A percentile compares a stretch with the other conserved stretches of the same genome.
Evolutionary conservation across 1,140 invertebrate species (phyloP).

Genomic region (Conus betulinus): DNA sequence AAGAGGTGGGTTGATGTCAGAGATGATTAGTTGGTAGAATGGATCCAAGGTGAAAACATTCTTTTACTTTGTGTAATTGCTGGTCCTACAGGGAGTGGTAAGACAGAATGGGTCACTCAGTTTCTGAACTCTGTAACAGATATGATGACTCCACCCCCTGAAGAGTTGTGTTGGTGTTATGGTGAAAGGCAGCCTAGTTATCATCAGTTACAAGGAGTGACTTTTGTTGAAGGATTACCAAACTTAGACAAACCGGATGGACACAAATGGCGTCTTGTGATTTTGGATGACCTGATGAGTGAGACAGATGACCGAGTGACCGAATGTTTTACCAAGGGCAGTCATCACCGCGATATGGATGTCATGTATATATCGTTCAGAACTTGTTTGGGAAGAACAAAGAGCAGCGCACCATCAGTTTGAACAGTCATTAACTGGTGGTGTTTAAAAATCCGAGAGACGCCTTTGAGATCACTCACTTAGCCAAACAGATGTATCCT

Average conservation of each 20-base stretch:
- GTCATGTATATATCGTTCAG: conserved; percentile 46
- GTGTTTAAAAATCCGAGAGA: conserved; percentile 40
- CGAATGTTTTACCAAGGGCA: conserved; percentile 35
- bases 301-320: conserved; percentile 10
- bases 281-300: conserved; percentile 44
- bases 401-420: conserved; percentile 45
- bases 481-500: conserved; percentile 39
- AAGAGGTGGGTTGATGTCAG: too few relatives aligned
- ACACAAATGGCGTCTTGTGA: not conserved
- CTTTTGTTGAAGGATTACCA: conserved; percentile 26
- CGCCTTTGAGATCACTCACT: not conserved
- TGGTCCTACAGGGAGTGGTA: not conserved
- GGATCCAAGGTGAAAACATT: not conserved
- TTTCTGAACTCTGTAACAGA: not conserved
- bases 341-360: conserved; percentile 40
- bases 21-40: not conserved
- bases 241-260: not conserved
- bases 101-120: not conserved
- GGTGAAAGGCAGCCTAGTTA: conserved; percentile 32
- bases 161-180: conserved; percentile 44
- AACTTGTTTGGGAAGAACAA: conserved; percentile 48
- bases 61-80: not conserved
- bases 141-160: not conserved
- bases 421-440: conserved; percentile 39
- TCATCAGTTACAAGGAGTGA: not conserved